Evolutionary conservation across 2,888 invertebrate species (phyloP).

Genomic region (Apamea anceps): DNA sequence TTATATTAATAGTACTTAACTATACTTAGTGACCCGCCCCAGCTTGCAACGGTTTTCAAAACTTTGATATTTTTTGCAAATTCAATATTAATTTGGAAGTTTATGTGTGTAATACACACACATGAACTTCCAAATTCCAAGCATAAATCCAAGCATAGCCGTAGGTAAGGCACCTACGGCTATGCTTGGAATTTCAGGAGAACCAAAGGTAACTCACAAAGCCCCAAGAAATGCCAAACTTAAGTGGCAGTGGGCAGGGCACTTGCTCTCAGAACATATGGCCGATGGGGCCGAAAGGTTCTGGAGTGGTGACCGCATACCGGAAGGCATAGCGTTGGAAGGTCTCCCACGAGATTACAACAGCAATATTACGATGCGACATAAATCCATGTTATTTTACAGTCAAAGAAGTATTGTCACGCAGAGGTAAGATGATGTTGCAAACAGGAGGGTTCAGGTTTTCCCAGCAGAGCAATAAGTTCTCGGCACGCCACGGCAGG

Average conservation of each 20-base stretch:
- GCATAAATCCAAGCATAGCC: too few relatives aligned
- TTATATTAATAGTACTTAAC: neutral
- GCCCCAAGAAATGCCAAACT: neutral
- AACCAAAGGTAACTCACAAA: neutral
- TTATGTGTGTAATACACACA: too few relatives aligned
- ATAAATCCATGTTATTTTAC: slow-evolving; percentile 14
- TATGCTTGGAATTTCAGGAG: neutral
- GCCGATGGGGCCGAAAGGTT: too few relatives aligned
- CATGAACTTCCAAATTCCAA: too few relatives aligned
- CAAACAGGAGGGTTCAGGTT: slow-evolving; percentile 43
- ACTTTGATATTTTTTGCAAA: neutral
- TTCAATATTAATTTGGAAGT: too few relatives aligned
- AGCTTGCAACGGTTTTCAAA: neutral
- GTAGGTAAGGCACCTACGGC: too few relatives aligned
- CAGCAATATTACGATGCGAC: neutral
- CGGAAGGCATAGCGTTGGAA: neutral
- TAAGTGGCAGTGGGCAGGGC: too few relatives aligned
- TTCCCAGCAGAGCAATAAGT: slow-evolving; percentile 34
- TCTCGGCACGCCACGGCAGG: slow-evolving; percentile 5
- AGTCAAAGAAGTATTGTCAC: slow-evolving; percentile 32
- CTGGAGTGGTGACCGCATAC: neutral
- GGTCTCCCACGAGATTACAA: too few relatives aligned
- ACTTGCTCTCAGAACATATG: too few relatives aligned
- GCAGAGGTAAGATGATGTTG: slow-evolving; percentile 44
- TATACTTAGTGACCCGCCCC: neutral